Conservation (phyloP, 1,140 invertebrate genomes). For the Drosophila obscura region DNA sequence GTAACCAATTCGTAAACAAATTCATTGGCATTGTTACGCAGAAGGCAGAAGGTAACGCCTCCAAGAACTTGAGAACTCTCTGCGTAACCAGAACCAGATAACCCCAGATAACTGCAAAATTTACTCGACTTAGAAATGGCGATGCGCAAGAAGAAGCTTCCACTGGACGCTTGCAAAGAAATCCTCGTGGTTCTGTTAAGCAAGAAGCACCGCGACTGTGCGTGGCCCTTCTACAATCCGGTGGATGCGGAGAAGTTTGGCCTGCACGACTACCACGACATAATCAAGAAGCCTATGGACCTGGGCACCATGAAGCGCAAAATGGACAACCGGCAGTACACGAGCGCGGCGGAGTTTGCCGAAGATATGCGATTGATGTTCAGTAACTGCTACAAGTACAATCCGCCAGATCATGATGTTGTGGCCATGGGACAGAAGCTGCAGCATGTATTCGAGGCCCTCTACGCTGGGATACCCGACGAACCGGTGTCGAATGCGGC, state of each 20-base stretch:
- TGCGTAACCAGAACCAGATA: too few relatives aligned
- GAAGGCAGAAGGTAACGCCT: too few relatives aligned
- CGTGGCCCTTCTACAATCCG: slow-evolving; percentile 99
- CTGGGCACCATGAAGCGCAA: slow-evolving; percentile 98
- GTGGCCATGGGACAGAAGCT: slow-evolving; percentile 98
- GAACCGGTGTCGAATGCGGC: slow-evolving; percentile 87
- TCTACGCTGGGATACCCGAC: slow-evolving; percentile 97
- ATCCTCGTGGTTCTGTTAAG: slow-evolving; percentile 97
- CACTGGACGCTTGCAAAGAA: slow-evolving; percentile 96
- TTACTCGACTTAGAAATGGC: slow-evolving; percentile 57
- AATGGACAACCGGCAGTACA: slow-evolving; percentile 97
- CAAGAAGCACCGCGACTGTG: slow-evolving; percentile 98
- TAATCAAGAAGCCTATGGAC: slow-evolving; percentile 99
- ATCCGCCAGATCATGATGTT: slow-evolving; percentile 98
- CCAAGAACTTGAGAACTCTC: too few relatives aligned
- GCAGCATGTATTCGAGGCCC: slow-evolving; percentile 98
- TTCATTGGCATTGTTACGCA: too few relatives aligned
- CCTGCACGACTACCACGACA: slow-evolving; percentile 98
- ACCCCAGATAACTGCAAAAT: too few relatives aligned
- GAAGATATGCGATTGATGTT: slow-evolving; percentile 98
- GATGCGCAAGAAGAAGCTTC: slow-evolving; percentile 92
- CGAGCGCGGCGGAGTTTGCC: slow-evolving; percentile 95
- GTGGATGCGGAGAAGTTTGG: slow-evolving; percentile 98
- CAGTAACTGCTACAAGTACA: slow-evolving; percentile 99
- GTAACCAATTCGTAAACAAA: too few relatives aligned